These are phyloP conservation scores for Arctocebus calabarensis DNA, from an alignment of 2,797 vertebrate genomes.

Conservation along the genomic window DNA sequence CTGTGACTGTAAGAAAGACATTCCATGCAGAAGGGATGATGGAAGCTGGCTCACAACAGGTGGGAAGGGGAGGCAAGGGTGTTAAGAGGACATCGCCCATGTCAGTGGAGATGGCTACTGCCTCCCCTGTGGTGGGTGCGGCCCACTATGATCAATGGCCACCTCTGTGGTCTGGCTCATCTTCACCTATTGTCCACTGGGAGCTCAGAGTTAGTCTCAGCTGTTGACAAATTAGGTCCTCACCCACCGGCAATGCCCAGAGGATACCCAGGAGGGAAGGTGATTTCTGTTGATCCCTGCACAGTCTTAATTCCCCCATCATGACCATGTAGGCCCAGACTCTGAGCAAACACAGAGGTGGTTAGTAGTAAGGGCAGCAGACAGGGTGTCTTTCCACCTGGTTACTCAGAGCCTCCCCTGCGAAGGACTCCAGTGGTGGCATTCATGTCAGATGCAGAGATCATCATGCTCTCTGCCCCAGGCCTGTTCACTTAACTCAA, in stretches of 20 bases:
- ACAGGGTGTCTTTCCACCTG: neutral
- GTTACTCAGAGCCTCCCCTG: neutral
- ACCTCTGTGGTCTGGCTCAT: neutral
- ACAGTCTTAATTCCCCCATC: neutral
- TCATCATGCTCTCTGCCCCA: rapidly evolving
- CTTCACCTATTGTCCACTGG: too few species aligned
- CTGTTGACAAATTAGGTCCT: neutral
- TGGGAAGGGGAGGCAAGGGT: neutral
- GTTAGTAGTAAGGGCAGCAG: neutral
- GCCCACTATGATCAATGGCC: rapidly evolving
- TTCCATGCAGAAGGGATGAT: neutral
- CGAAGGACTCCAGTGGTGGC: too few species aligned
- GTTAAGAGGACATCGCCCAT: neutral
- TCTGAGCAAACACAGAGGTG: too few species aligned
- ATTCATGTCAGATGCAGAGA: rapidly evolving
- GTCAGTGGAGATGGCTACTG: neutral
- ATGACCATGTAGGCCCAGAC: too few species aligned
- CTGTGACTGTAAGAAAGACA: neutral
- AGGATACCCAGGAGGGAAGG: neutral
- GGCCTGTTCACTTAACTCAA: too few species aligned
- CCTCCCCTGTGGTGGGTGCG: neutral
- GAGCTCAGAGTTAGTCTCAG: neutral
- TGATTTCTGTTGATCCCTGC: too few species aligned
- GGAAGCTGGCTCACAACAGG: too few species aligned
- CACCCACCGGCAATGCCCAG: neutral